Base-by-base conservation (phyloP, 2,797 vertebrate species). In the Borostomias antarcticus region DNA sequence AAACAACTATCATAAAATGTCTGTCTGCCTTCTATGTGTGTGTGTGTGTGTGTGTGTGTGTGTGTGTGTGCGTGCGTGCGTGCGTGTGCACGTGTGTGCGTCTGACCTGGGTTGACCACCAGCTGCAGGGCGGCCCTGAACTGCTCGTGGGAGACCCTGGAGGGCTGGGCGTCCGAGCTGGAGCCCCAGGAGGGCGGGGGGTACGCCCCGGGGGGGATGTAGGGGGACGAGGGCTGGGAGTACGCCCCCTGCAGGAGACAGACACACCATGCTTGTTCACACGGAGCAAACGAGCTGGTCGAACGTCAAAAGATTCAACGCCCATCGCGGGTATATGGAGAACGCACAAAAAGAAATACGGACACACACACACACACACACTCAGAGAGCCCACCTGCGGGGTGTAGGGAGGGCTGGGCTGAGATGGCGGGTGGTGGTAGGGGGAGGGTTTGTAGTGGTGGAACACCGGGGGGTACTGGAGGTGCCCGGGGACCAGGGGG, bases 121-220 rank as follows among this genome's bases (percentile, higher is more conserved):
- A 98, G 93, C 82, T 99, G 98, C 68, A 99, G 90, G 0, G 98
- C 96, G 6, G 97, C 98, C 78, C 98, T 91, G 85, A 99, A 99
- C 82, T 99, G 97, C 90, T 99, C 96, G 0, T 99, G 97, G 62
- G 98, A 99, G 54, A 98, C 96, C 80, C 97, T 87, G 74, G 96
- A 96, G 60, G 96, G 95, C 58, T 96, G 96, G 53, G 96, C 95
- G 82, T 99, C 96, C 0, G 96, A 96, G 75, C 94, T 93, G 17
- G 96, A 98, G 37, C 96, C 95, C 96, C 97, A 99, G 84, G 96
- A 98, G 26, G 96, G 96, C 2, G 96, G 95, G 0, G 96, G 96
- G 74, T 98, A 98, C 68, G 94, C 91, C 70, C 93, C 93, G 4
- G 96, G 95, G 0, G 94, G 93, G 80, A 96, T 91, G 82, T 96